Conservation (phyloP, 2,888 invertebrate genomes). For the Sussaba pulchella region DNA sequence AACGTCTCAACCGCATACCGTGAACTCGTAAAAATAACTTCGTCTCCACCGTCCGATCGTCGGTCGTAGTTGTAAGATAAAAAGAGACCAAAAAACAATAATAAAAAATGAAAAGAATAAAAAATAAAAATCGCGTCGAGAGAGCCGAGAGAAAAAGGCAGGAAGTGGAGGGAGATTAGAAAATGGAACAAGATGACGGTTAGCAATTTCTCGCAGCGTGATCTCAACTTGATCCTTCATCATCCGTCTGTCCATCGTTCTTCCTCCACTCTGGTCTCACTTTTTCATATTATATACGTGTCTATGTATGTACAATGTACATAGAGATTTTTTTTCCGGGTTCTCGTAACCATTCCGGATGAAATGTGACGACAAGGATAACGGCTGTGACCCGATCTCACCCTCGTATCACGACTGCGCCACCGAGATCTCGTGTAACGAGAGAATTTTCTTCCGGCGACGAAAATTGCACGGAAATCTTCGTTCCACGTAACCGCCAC, state of each 20-base stretch:
- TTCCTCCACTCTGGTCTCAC: neutral
- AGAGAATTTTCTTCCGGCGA: neutral
- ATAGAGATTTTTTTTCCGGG: neutral
- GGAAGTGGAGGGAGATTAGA: neutral
- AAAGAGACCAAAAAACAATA: neutral
- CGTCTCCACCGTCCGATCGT: neutral
- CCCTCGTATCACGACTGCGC: conserved; percentile 31
- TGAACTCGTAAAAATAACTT: conserved; percentile 28
- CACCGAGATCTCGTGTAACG: conserved; percentile 24
- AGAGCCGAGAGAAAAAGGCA: neutral
- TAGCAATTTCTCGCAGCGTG: conserved; percentile 33
- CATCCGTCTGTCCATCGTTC: conserved; percentile 7
- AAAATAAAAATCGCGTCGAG: neutral
- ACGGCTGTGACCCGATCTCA: conserved; percentile 23
- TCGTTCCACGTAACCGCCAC: neutral
- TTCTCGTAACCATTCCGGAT: conserved; percentile 38
- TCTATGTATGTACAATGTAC: neutral
- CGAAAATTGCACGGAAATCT: conserved; percentile 16
- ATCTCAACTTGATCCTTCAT: conserved; percentile 1
- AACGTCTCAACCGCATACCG: conserved; percentile 6
- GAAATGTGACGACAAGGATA: conserved; percentile 45
- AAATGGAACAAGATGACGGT: conserved; percentile 40
- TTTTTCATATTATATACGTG: neutral
- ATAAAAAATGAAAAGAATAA: too few species aligned
- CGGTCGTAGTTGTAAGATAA: neutral